Evolutionary conservation across 1,140 invertebrate species (phyloP), one percentile per base, ranked within the genome.

Genomic region (Saccostrea echinata): DNA sequence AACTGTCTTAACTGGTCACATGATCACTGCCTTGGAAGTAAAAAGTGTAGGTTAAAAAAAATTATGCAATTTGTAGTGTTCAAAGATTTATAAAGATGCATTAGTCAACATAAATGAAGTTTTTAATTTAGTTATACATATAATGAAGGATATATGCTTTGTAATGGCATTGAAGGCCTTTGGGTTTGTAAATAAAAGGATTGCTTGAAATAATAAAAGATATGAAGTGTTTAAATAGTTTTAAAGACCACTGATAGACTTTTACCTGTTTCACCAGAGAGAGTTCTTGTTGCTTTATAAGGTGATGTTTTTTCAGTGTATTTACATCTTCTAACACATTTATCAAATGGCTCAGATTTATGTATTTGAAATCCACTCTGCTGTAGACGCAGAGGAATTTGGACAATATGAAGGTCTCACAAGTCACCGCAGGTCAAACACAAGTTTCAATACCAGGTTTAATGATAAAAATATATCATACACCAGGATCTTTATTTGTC

Each of bases 401-500:
- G 68, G 30, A 76, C 68, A 76, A 76, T 30, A 76, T 27, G 9
- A 30, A 76, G 68, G 68, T 76, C 68, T 30, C 68, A 30, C 68
- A 76, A 76, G 68, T 76, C 68, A 76, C 68, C 27, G 68, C 68
- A 30, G 68, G 68, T 76, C 68, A 76, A 76, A 76, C 30, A 33
- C 30, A 33, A 76, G 68, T 76, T 76, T 76, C 68, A 76, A 76
- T 76, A 27, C 68, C 68, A 76, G 68, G 68, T 76, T 76, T 76
- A 76, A 30, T 76, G 68, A 76, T 76, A 76, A 76, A 76, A 76
- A 76, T 76, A 76, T 76, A 76, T 76, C 68, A 30, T 76, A 33
- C 27, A 30, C 24, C 68, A 76, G 24, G 27, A 76, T 76, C 68
- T 76, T 76, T 76, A 76, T 76, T 76, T 76, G 68, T 76, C 68